Evolutionary conservation across 2,888 invertebrate genomes (phyloP).

Genomic region (Lasioglossum pauxillum): DNA sequence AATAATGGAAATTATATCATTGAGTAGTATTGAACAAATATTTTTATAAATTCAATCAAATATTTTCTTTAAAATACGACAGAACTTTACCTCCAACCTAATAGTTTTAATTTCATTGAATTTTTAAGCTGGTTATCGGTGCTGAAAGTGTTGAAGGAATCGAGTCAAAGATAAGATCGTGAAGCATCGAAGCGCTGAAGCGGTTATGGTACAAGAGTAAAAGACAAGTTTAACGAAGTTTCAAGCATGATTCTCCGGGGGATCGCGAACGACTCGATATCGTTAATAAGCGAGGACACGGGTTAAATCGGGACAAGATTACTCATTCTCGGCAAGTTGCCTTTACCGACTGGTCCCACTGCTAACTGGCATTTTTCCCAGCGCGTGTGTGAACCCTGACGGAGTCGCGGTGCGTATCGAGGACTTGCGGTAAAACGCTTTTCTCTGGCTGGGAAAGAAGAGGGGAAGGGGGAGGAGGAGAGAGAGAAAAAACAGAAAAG

Average conservation of each 20-base stretch:
- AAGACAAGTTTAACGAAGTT: background rate
- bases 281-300: constrained; percentile 22
- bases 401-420: constrained; percentile 61
- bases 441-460: constrained; percentile 47
- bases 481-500: constrained; percentile 57
- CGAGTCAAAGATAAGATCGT: background rate
- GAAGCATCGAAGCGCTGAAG: background rate
- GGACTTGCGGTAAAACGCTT: constrained; percentile 69
- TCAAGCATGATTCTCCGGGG: constrained; percentile 4
- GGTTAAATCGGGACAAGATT: constrained; percentile 46
- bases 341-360: constrained; percentile 53
- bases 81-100: too few species aligned
- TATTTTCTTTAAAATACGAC: too few species aligned
- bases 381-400: constrained; percentile 66
- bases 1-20: too few species aligned
- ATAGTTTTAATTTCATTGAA: background rate
- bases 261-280: constrained; percentile 10
- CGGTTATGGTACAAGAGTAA: background rate
- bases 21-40: too few species aligned
- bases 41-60: too few species aligned
- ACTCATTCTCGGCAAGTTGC: constrained; percentile 59
- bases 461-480: background rate
- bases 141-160: background rate
- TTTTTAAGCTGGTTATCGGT: background rate
- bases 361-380: constrained; percentile 67